Conservation (phyloP, 2,888 invertebrate species). For the Chalcosyrphus nemorum region DNA sequence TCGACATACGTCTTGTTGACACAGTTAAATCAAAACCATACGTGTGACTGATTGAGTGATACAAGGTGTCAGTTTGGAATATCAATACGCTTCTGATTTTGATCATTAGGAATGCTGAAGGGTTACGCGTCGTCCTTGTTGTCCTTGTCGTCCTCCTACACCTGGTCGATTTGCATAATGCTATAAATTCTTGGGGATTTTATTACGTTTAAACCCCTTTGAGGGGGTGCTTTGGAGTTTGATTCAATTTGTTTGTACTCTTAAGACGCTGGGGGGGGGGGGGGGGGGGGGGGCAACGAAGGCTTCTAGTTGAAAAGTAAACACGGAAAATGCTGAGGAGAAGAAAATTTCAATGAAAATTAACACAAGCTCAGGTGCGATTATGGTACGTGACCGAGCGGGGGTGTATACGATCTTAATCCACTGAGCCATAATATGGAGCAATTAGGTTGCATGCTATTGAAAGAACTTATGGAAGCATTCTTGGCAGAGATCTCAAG, state of each 20-base stretch:
- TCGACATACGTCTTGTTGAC: slow-evolving; percentile 20
- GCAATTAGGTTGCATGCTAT: too few relatives aligned
- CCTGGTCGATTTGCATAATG: slow-evolving; percentile 38
- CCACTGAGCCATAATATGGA: too few relatives aligned
- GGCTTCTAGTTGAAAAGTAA: slow-evolving; percentile 22
- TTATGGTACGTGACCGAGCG: background rate
- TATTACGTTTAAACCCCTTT: background rate
- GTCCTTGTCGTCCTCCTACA: too few relatives aligned
- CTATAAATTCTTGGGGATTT: slow-evolving; percentile 29
- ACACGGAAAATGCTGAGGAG: background rate
- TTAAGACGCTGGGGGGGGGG: background rate
- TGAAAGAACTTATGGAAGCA: too few relatives aligned
- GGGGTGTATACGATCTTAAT: too few relatives aligned
- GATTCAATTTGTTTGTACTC: background rate
- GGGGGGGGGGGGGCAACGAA: too few relatives aligned
- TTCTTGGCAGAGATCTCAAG: too few relatives aligned
- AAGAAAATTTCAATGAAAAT: slow-evolving; percentile 1
- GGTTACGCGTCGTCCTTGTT: too few relatives aligned
- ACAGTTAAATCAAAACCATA: slow-evolving; percentile 48
- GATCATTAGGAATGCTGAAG: slow-evolving; percentile 47
- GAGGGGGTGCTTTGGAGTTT: background rate
- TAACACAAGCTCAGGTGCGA: background rate
- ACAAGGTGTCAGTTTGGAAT: slow-evolving; percentile 38
- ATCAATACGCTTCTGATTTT: slow-evolving; percentile 43
- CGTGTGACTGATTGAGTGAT: slow-evolving; percentile 48